Evolutionary conservation across 2,888 invertebrate genomes (phyloP).

Genomic region (Bhutanitis thaidina): DNA sequence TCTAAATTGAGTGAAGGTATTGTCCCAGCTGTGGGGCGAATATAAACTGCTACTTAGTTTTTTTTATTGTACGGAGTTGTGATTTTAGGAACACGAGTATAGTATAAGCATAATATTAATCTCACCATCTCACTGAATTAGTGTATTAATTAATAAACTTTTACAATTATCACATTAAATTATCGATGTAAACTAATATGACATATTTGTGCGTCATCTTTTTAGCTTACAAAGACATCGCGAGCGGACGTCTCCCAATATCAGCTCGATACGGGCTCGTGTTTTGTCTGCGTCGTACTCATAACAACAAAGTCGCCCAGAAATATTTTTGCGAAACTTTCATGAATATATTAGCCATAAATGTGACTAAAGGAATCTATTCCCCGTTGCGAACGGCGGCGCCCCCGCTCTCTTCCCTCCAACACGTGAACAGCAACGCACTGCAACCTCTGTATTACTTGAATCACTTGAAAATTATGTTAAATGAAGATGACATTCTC

Average conservation of each 20-base stretch:
- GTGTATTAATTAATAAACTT: too few species aligned
- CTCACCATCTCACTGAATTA: too few species aligned
- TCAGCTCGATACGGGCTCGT: constrained; percentile 41
- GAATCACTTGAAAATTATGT: constrained; percentile 38
- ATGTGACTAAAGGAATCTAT: constrained; percentile 76
- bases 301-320: constrained; percentile 61
- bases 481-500: constrained; percentile 23
- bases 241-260: constrained; percentile 21
- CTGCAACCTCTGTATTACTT: constrained; percentile 25
- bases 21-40: too few species aligned
- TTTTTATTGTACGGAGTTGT: too few species aligned
- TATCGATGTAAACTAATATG: too few species aligned
- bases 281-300: constrained; percentile 47
- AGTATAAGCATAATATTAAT: too few species aligned
- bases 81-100: too few species aligned
- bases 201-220: not conserved
- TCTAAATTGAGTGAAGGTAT: too few species aligned
- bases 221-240: constrained; percentile 31
- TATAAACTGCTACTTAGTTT: too few species aligned
- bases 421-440: constrained; percentile 30
- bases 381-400: constrained; percentile 46
- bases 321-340: constrained; percentile 75
- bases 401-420: constrained; percentile 28
- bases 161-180: too few species aligned
- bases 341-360: constrained; percentile 81